Base-by-base conservation (phyloP, 2,113 vertebrate genomes). In the Sturnus vulgaris region DNA sequence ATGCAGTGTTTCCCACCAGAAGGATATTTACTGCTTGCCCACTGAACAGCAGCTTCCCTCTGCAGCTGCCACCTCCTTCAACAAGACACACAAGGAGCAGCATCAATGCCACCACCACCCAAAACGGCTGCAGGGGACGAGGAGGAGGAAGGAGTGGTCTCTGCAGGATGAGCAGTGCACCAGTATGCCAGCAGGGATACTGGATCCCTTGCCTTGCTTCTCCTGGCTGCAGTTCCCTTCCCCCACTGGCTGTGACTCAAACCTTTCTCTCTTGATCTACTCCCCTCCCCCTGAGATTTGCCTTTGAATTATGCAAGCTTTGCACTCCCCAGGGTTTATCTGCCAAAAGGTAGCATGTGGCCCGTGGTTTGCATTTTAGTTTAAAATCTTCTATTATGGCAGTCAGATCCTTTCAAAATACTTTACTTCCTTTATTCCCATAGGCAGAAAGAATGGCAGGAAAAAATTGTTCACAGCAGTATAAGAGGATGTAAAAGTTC, bases 311-410 rank as follows among this genome's bases (percentile, higher is more conserved):
- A 96, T 92, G 92, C 93, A 97, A 94, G 85, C 82, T 77, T 66
- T 93, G 71, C 90, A 57, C 79, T 96, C 95, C 86, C 94, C 82
- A 42, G 93, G 93, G 94, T 90, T 93, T 90, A 92, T 95, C 82
- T 96, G 94, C 94, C 96, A 96, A 95, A 95, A 97, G 94, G 96
- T 96, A 97, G 94, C 95, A 95, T 96, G 95, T 96, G 96, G 92
- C 90, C 90, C 90, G 82, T 35, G 93, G 96, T 93, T 95, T 95
- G 95, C 90, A 93, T 95, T 96, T 96, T 73, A 94, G 93, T 94
- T 96, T 84, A 94, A 93, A 73, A 94, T 86, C 83, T 95, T 95
- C 88, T 94, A 95, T 93, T 96, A 92, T 20, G 81, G 92, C 85
- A 96, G 96, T 94, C 93, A 94, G 94, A 78, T 71, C 88, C 69